phyloP scores from a whole-genome alignment of 2,888 invertebrate species.

The Meliscaeva auricollis region DNA sequence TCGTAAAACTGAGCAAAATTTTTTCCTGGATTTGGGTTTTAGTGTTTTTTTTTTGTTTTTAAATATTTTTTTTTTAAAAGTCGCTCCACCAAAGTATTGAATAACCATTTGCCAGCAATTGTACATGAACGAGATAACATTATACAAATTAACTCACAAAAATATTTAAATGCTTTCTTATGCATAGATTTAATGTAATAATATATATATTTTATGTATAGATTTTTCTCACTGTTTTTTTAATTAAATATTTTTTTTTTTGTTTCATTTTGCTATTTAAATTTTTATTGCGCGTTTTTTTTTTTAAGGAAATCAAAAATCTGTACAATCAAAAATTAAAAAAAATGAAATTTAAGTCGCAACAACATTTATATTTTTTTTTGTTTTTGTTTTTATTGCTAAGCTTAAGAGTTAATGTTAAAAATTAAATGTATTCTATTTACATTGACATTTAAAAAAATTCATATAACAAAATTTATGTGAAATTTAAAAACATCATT shows the following conservation, averaged over 20 bases:
- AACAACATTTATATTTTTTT: constrained; percentile 30
- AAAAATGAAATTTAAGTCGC: constrained; percentile 15
- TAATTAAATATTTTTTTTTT: constrained; percentile 26
- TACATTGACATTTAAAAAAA: constrained; percentile 47
- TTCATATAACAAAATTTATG: constrained; percentile 55
- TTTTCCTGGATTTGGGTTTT: constrained; percentile 53
- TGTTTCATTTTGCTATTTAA: constrained; percentile 53
- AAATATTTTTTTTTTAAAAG: not conserved
- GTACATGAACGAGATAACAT: constrained; percentile 75
- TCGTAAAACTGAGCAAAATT: constrained; percentile 66
- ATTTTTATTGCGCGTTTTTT: constrained; percentile 59
- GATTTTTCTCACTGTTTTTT: constrained; percentile 51
- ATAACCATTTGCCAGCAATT: constrained; percentile 68
- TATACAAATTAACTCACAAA: constrained; percentile 74
- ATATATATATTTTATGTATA: constrained; percentile 36
- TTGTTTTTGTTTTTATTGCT: no score
- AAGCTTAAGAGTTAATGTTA: constrained; percentile 55
- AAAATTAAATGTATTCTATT: constrained; percentile 47
- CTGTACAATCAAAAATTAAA: constrained; percentile 61
- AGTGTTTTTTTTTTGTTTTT: constrained; percentile 1
- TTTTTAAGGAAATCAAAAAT: not conserved
- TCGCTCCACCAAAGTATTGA: constrained; percentile 51
- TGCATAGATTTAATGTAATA: constrained; percentile 35
- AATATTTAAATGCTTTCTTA: constrained; percentile 66
- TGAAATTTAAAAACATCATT: constrained; percentile 53